phyloP scores from a whole-genome alignment of 1,140 invertebrate genomes.

The Drosophila simulans region DNA sequence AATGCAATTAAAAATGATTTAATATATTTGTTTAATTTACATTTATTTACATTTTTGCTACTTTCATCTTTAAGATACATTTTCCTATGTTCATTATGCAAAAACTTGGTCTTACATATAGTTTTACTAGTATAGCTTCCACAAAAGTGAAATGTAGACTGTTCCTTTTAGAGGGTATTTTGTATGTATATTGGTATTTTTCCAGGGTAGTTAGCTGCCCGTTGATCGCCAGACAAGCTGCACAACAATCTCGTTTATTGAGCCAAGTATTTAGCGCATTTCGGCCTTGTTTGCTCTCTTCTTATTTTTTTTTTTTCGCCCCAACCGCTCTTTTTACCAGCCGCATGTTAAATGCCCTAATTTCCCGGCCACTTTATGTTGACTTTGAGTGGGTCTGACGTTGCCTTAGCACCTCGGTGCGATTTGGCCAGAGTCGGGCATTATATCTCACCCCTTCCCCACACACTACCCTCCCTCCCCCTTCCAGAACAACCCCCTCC shows the following conservation, averaged over 20 bases:
- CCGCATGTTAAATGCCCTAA: constrained; percentile 75
- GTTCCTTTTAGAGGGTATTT: neutral
- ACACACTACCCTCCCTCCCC: neutral
- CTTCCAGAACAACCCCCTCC: neutral
- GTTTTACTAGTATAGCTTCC: too few relatives aligned
- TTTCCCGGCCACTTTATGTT: constrained; percentile 50
- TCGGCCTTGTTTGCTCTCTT: constrained; percentile 46
- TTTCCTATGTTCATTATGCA: too few relatives aligned
- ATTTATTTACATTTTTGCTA: too few relatives aligned
- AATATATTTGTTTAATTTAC: too few relatives aligned
- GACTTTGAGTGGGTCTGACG: constrained; percentile 18
- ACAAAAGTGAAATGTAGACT: neutral
- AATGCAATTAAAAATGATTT: too few relatives aligned
- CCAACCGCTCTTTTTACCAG: constrained; percentile 46
- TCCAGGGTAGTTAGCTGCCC: neutral
- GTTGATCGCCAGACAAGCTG: neutral
- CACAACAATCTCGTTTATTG: constrained; percentile 27
- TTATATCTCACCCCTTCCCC: neutral
- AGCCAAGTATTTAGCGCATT: constrained; percentile 55
- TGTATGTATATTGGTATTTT: neutral
- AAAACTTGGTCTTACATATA: too few relatives aligned
- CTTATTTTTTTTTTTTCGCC: constrained; percentile 17
- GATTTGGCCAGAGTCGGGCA: constrained; percentile 26
- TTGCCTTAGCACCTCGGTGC: constrained; percentile 62
- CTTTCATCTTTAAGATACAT: too few relatives aligned